These are phyloP conservation scores for Tinea pellionella DNA, from an alignment of 2,888 invertebrate species.

Conservation along the genomic window DNA sequence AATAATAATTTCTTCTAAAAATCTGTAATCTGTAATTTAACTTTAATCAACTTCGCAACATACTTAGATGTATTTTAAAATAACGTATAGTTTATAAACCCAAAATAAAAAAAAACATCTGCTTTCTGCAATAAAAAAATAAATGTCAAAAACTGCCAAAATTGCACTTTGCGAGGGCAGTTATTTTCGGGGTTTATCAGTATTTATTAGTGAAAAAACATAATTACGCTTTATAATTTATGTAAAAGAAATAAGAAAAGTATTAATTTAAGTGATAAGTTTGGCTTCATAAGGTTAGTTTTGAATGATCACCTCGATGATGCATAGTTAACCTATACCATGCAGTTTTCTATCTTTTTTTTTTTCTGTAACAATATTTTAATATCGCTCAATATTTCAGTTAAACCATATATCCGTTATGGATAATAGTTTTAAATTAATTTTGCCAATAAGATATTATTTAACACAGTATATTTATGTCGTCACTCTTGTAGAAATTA, in stretches of 20 bases:
- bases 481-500: neutral
- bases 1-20: too few species aligned
- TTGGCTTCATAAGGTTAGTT: neutral
- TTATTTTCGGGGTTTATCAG: neutral
- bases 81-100: too few species aligned
- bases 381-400: too few species aligned
- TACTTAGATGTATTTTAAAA: too few species aligned
- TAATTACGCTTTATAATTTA: neutral
- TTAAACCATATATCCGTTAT: too few species aligned
- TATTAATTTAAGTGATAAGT: neutral
- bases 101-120: too few species aligned
- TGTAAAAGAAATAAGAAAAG: neutral
- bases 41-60: too few species aligned
- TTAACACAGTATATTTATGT: neutral
- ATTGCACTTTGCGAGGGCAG: neutral
- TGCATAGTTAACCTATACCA: neutral
- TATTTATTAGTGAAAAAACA: neutral
- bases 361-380: too few species aligned
- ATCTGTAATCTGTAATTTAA: too few species aligned
- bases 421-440: neutral
- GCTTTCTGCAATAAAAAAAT: too few species aligned
- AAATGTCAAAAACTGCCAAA: neutral
- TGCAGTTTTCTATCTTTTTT: neutral
- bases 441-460: neutral
- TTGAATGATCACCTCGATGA: neutral